A percentile compares a stretch with the other conserved stretches of the same genome.
Conservation (phyloP, 2,113 vertebrate genomes). For the Columba livia region DNA sequence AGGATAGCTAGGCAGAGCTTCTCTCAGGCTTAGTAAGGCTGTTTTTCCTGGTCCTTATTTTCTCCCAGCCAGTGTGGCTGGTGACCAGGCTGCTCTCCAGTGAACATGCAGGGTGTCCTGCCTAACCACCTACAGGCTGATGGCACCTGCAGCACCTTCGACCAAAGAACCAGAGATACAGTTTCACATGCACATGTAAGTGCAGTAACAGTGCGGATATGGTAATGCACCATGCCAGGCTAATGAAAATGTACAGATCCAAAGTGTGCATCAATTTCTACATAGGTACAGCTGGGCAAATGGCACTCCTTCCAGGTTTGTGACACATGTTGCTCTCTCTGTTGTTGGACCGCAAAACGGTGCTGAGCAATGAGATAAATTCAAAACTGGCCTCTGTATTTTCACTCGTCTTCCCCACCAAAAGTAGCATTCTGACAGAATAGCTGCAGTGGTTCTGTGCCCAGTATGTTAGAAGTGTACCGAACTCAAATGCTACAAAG, state of each 20-base stretch:
- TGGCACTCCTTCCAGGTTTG: neutral
- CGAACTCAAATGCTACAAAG: neutral
- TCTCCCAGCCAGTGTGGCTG: neutral
- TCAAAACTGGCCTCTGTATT: neutral
- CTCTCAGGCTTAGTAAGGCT: neutral
- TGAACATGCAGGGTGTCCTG: neutral
- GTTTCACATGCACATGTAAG: accelerated
- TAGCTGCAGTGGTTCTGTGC: neutral
- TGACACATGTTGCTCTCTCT: neutral
- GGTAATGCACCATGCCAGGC: accelerated
- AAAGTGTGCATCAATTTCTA: neutral
- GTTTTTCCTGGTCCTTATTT: neutral
- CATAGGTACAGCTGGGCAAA: too few species aligned
- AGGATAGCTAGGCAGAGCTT: neutral
- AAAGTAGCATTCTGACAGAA: neutral
- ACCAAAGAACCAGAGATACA: neutral
- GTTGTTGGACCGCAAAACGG: neutral
- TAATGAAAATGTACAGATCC: neutral
- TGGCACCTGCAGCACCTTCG: neutral
- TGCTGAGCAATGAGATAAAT: neutral
- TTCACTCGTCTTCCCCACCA: neutral
- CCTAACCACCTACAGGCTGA: neutral
- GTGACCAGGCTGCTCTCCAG: neutral
- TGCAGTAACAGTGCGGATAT: neutral
- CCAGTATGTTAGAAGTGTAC: neutral